Evolutionary conservation across 2,888 invertebrate species (phyloP), one percentile per base, ranked within the genome.

Genomic region (Zaprionus obscuricornis): DNA sequence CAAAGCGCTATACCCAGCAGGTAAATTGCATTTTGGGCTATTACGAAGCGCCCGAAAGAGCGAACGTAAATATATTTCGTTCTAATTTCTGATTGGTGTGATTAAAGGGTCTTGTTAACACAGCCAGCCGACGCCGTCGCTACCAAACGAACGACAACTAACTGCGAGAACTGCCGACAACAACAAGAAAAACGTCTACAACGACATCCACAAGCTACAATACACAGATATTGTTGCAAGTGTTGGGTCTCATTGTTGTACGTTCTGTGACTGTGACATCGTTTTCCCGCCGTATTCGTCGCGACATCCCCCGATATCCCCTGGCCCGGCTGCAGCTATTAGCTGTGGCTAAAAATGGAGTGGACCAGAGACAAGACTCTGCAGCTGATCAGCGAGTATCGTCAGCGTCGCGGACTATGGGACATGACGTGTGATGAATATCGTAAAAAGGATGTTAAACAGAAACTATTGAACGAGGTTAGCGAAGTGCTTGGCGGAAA

Each of bases 391-490:
- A 85, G 75, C 54, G 90, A 90, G 71, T 90, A 90, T 60, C 85
- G 88, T 18, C 87, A 88, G 56, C 77, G 90, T 22, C 88, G 89
- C 18, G 89, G 90, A 10, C 85, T 90, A 13, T 90, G 90, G 90
- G 90, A 90, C 60, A 90, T 90, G 90, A 90, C 90, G 34, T 89
- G 90, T 59, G 90, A 90, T 55, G 90, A 90, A 55, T 90, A 90
- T 66, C 85, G 90, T 34, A 90, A 90, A 56, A 90, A 90, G 67
- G 89, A 89, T 49, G 85, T 89, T 11, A 90, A 90, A 62, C 88
- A 87, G 29, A 85, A 86, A 29, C 73, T 90, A 1, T 69, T 90
- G 1, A 79, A 77, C 18, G 89, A 90, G 56, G 90, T 90, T 1
- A 84, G 87, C 0, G 78, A 65, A 0, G 87, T 85, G 16, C 66